A percentile compares a stretch with the other conserved stretches of the same genome.
These are phyloP conservation scores for Hypselothyrea guttata DNA, from an alignment of 2,888 invertebrate species.

Conservation along the genomic window DNA sequence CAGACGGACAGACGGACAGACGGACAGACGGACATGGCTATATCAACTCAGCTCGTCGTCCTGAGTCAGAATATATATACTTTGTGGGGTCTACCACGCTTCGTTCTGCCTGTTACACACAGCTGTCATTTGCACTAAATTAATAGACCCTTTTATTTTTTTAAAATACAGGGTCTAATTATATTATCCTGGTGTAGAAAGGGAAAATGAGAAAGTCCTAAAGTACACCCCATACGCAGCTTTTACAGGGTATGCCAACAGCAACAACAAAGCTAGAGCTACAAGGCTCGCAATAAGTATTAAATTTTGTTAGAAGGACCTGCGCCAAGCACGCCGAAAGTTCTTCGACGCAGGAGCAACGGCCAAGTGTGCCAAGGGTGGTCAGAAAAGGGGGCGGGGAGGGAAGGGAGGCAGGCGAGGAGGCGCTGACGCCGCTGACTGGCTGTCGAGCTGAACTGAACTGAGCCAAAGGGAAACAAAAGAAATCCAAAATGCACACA, in stretches of 20 bases:
- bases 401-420: not conserved
- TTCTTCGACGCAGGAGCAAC: conserved; percentile 63
- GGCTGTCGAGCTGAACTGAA: conserved; percentile 69
- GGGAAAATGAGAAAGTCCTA: too few relatives aligned
- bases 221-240: not conserved
- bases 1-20: too few relatives aligned
- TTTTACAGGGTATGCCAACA: conserved; percentile 4
- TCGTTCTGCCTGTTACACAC: too few relatives aligned
- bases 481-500: conserved; percentile 75
- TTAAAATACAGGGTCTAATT: too few relatives aligned
- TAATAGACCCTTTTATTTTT: too few relatives aligned
- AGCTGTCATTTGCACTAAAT: too few relatives aligned
- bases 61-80: too few relatives aligned
- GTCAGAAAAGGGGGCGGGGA: not conserved
- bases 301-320: conserved; percentile 76
- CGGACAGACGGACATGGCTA: too few relatives aligned
- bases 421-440: conserved; percentile 70
- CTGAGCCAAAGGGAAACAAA: conserved; percentile 63
- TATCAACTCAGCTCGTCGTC: too few relatives aligned
- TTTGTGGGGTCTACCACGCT: too few relatives aligned
- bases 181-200: too few relatives aligned
- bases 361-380: conserved; percentile 36
- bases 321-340: conserved; percentile 50
- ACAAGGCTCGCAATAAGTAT: conserved; percentile 62
- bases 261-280: conserved; percentile 16